Evolutionary conservation across 2,797 vertebrate genomes (phyloP), one percentile per base, ranked within the genome.

Genomic region (Leontopithecus rosalia): DNA sequence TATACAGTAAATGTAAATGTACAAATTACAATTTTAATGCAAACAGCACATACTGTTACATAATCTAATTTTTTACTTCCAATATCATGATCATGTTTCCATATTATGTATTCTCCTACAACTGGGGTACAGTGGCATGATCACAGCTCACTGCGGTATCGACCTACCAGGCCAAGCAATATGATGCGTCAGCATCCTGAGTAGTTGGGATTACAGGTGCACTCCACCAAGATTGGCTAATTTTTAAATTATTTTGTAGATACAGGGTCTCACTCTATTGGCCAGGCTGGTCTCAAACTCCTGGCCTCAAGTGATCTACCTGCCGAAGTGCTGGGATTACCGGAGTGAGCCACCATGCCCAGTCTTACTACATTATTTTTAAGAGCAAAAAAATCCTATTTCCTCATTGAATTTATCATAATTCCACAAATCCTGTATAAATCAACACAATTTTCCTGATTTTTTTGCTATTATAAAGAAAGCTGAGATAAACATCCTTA

Each of bases 341-440:
- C n/a, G 30, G 33, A n/a, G 61, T 67, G 61, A 67, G 61, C 33
- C 61, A 67, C 3, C 61, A 67, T n/a, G 61, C 33, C 33, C 33
- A 67, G 61, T 1, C 61, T 67, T 67, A n/a, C 61, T 19, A 17
- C 30, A 64, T 64, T 95, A 92, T 88, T 95, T 95, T 94, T 88
- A 94, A 96, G 64, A 39, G 87, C 92, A 79, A 95, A 84, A 67
- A 67, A 83, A 90, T 24, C 26, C 7, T 41, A 88, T 73, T 91
- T 88, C 22, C 67, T 95, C 64, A 88, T 28, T 93, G n/a, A 7
- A 93, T 93, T 93, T 86, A 93, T 2, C 28, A 48, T 39, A 80
- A 79, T 87, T 87, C 57, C 84, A 90, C 43, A 90, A 92, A 92
- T 94, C 13, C n/a, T 90, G 1, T 90, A 80, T 43, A 88, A 94